Base-by-base conservation (phyloP, 2,888 invertebrate genomes). In the Orchesellides sinensis region DNA sequence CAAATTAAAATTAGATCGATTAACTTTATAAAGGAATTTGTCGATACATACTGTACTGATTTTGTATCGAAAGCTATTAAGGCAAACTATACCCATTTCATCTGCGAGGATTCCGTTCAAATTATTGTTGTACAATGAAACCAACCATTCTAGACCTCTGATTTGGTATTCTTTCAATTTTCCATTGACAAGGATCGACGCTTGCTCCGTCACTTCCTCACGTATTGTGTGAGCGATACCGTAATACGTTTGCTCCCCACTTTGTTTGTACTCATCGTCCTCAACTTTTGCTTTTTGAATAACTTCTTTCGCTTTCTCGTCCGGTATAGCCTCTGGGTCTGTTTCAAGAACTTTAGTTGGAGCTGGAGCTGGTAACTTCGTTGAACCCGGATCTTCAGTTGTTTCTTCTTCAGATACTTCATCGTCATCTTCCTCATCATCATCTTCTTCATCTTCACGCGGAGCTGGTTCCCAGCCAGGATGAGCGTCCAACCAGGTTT, bases 101-200 rank as follows among this genome's bases (percentile, higher is more conserved):
- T 99, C 99, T 72, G 99, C 99, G 88, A 99, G 92, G 89, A 99
- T 99, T 21, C 99, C 99, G 90, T 99, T 99, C 84, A 99, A 91
- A 90, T 98, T 99, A 91, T 99, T 99, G 91, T 99, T 99, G 91
- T 98, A 99, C 68, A 99, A 91, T 0, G 99, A 99, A 0, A 99
- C 99, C 90, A 99, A 92, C 99, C 99, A 99, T 91, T 99, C 98
- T 85, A 99, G 91, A 86, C 99, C 99, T 92, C 96, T 96, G 87
- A 97, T 93, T 91, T 99, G 99, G 90, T 99, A 99, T 90, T 98
- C 98, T 90, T 99, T 99, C 27, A 99, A 92, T 85, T 93, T 93
- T 72, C 99, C 99, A 90, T 98, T 98, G 6, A 98, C 96, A 93
- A 99, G 92, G 88, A 98, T 96, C 79, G 94, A 93, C 56, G 99